Conservation (phyloP, 2,113 vertebrate species). For the Rhinolophus ferrumequinum region DNA sequence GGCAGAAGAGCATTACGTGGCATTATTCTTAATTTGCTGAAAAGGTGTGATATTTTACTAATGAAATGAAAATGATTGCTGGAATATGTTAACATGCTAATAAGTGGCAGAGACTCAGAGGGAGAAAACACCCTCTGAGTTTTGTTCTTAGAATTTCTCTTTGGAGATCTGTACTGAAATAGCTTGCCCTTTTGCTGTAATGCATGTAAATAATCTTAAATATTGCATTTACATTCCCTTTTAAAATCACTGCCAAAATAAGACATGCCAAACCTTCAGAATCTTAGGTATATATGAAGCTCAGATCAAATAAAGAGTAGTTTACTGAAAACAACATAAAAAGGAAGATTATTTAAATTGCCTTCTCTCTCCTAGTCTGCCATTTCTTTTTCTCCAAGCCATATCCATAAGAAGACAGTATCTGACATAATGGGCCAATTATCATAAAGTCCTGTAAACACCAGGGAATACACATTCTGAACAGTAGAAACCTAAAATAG, state of each 20-base stretch:
- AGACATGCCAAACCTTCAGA: background rate
- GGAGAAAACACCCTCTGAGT: conserved; percentile 2
- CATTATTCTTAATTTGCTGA: conserved; percentile 66
- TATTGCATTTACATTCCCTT: background rate
- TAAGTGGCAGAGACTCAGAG: background rate
- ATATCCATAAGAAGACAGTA: background rate
- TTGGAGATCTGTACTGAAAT: conserved; percentile 37
- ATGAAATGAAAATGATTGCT: conserved; percentile 64
- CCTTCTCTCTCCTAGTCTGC: background rate
- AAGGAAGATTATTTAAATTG: background rate
- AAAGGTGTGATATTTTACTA: conserved; percentile 59
- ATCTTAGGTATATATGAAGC: background rate
- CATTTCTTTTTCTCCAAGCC: background rate
- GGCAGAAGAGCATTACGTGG: conserved; percentile 37
- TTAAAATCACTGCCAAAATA: conserved; percentile 10
- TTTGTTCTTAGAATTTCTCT: conserved; percentile 53
- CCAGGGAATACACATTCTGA: background rate
- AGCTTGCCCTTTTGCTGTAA: conserved; percentile 50
- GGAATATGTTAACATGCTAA: conserved; percentile 70
- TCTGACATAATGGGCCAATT: background rate
- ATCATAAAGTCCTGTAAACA: background rate
- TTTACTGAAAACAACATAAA: background rate
- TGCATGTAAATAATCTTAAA: background rate
- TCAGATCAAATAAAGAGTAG: background rate
- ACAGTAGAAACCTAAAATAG: background rate